Evolutionary conservation across 1,140 invertebrate species (phyloP), one percentile per base, ranked within the genome.

Genomic region (Platorchestia sp.): DNA sequence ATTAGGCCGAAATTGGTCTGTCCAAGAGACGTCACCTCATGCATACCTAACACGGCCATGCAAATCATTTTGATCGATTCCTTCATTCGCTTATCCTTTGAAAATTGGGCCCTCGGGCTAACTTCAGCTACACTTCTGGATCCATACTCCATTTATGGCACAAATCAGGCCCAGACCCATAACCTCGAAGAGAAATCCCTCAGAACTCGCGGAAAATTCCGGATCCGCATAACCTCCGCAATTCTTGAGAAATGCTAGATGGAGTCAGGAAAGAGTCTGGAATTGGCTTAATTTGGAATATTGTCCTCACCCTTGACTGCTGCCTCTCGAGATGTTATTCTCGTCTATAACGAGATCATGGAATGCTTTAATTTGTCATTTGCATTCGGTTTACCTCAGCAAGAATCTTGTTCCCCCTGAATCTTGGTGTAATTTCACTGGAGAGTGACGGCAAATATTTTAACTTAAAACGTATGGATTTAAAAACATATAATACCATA

Each of bases 81-180:
- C 91, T 93, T 93, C 45, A 93, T 93, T 93, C 91, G 91, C 91
- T 93, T 93, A 93, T 93, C 91, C 91, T 93, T 45, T 40, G 91
- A 93, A 93, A 93, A 93, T 93, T 93, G 91, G 6, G 43, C 91
- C 43, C 45, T 45, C 36, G 45, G 40, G 45, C 91, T 44, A 93
- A 93, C 45, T 93, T 44, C 43, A 44, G 43, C 45, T 19, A 93
- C 44, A 93, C 47, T 93, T 93, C 91, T 93, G 43, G 44, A 0
- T 44, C 43, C 87, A 44, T 89, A 43, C 87, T 22, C 87, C 87
- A 89, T 89, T 89, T 89, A 89, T 89, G 41, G 87, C 87, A 44
- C 87, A 42, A 89, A 44, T 41, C 87, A 89, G 22, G 41, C 87
- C 43, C n/a, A 44, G 87, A 44, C 87, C 87, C 87, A 89, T 89